These are phyloP conservation scores for Petrophora chlorosata DNA, from an alignment of 2,888 invertebrate species.

Conservation along the genomic window DNA sequence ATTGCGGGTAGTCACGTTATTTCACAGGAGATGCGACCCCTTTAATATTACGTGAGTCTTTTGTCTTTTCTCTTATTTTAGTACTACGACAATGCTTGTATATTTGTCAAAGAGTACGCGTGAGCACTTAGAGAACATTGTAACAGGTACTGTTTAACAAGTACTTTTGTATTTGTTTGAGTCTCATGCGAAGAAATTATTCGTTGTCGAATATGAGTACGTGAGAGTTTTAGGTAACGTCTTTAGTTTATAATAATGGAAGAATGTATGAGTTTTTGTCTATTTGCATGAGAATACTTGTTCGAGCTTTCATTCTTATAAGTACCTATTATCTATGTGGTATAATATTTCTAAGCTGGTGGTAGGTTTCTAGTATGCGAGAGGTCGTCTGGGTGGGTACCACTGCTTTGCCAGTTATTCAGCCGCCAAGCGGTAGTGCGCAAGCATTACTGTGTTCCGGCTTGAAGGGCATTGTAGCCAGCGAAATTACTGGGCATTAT, in stretches of 20 bases:
- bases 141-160: slow-evolving; percentile 54
- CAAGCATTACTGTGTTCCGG: too few species aligned
- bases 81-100: slow-evolving; percentile 67
- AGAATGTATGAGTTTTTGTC: slow-evolving; percentile 48
- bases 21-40: slow-evolving; percentile 42
- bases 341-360: too few species aligned
- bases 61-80: slow-evolving; percentile 61
- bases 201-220: slow-evolving; percentile 62
- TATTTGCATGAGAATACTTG: slow-evolving; percentile 51
- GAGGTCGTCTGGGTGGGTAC: too few species aligned
- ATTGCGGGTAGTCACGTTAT: slow-evolving; percentile 23
- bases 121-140: slow-evolving; percentile 66
- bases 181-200: slow-evolving; percentile 71
- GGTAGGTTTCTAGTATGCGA: background rate
- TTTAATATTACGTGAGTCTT: slow-evolving; percentile 57
- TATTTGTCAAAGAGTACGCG: slow-evolving; percentile 69
- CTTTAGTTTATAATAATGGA: slow-evolving; percentile 56
- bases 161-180: slow-evolving; percentile 57
- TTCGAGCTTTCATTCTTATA: slow-evolving; percentile 25
- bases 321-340: background rate
- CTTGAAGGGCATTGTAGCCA: too few species aligned
- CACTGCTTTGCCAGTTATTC: too few species aligned
- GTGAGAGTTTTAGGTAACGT: slow-evolving; percentile 44
- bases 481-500: too few species aligned
- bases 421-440: too few species aligned